These are phyloP conservation scores for Anguilla rostrata DNA, from an alignment of 2,113 vertebrate genomes.

Conservation along the genomic window DNA sequence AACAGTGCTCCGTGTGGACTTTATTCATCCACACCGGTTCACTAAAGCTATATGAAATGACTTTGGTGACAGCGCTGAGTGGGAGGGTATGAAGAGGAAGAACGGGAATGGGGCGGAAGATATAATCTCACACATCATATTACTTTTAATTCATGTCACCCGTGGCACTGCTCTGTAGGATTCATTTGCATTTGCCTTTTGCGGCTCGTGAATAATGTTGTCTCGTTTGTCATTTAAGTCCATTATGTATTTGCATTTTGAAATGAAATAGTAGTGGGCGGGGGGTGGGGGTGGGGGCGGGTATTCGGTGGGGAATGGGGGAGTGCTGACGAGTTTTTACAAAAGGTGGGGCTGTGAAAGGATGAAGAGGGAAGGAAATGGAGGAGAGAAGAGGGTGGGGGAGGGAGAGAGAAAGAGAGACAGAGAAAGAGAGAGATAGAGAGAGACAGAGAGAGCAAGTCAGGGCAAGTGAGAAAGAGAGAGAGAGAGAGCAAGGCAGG, in stretches of 20 bases:
- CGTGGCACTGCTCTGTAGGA: background rate
- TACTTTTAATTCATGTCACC: slow-evolving; percentile 1
- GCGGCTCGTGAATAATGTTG: background rate
- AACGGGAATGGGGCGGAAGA: background rate
- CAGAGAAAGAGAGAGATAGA: background rate
- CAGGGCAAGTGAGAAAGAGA: background rate
- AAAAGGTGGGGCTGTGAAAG: background rate
- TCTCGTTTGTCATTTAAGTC: background rate
- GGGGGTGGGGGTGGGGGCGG: background rate
- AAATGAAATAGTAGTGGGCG: background rate
- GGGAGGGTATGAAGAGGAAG: background rate
- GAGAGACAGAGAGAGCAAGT: background rate
- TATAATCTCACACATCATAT: background rate
- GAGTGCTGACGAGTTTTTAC: background rate
- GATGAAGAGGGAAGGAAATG: background rate
- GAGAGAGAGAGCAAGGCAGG: background rate
- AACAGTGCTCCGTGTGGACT: background rate
- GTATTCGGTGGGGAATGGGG: background rate
- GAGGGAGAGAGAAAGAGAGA: slow-evolving; percentile 6
- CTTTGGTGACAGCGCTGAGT: background rate
- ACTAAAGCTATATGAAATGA: background rate
- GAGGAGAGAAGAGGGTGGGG: background rate
- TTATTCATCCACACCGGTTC: background rate
- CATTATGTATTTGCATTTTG: background rate
- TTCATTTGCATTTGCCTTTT: background rate